These are phyloP conservation scores for Rapana venosa DNA, from an alignment of 2,888 invertebrate genomes.

Conservation along the genomic window DNA sequence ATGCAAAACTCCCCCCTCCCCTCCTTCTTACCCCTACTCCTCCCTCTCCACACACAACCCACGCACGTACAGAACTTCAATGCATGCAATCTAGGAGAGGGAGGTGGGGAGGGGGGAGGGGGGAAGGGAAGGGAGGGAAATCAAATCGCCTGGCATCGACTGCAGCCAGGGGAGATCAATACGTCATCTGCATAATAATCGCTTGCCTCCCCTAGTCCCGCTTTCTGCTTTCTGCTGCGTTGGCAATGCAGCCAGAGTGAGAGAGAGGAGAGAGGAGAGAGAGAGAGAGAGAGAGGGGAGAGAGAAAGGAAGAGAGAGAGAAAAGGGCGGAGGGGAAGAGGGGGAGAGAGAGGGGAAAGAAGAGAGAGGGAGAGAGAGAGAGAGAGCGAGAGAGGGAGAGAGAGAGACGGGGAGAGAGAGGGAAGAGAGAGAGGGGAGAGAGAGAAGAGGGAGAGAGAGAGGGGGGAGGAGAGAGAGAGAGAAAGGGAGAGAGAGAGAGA, in stretches of 20 bases:
- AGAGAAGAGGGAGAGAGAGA: background rate
- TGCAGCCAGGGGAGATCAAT: background rate
- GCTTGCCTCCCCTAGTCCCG: background rate
- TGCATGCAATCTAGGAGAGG: no score
- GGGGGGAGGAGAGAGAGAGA: background rate
- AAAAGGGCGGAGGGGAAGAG: background rate
- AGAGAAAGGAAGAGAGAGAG: background rate
- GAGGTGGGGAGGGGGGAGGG: no score
- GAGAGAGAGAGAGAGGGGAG: no score
- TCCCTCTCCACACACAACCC: no score
- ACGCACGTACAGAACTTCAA: no score
- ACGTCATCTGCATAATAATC: conserved; percentile 10
- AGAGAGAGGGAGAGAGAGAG: background rate
- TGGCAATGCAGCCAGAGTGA: background rate
- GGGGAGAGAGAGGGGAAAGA: background rate
- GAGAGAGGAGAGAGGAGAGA: background rate
- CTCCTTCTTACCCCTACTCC: no score
- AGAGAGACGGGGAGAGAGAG: background rate
- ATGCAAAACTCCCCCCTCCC: no score
- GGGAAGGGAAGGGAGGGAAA: no score
- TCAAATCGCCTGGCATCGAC: no score
- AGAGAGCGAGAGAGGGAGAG: background rate
- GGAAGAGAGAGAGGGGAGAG: background rate
- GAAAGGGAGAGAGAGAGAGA: background rate
- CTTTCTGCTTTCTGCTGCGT: background rate